Conservation (phyloP, 2,888 invertebrate genomes). For the Aporophyla nigra region DNA sequence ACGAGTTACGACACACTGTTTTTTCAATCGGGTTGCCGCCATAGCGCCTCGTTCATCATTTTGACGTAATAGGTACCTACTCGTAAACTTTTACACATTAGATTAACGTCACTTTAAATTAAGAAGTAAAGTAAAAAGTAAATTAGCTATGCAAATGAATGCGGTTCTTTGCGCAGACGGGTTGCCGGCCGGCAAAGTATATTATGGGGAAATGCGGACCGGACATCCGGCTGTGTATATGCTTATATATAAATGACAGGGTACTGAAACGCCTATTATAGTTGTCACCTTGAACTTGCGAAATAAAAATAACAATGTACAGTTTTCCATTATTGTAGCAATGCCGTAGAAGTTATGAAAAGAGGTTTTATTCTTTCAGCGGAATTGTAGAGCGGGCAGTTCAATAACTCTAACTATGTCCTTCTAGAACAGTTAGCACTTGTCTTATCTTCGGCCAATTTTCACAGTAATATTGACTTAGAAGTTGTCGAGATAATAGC, state of each 20-base stretch:
- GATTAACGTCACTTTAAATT: constrained; percentile 42
- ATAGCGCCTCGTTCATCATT: constrained; percentile 62
- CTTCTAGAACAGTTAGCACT: neutral
- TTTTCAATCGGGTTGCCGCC: constrained; percentile 56
- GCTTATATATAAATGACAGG: constrained; percentile 56
- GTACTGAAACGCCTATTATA: constrained; percentile 70
- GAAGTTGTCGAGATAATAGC: constrained; percentile 14
- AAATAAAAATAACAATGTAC: constrained; percentile 50
- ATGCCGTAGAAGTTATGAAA: constrained; percentile 10
- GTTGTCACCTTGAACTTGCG: constrained; percentile 76
- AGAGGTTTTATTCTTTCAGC: neutral
- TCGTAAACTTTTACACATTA: constrained; percentile 29
- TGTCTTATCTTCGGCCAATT: constrained; percentile 9
- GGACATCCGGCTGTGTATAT: constrained; percentile 82
- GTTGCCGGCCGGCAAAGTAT: constrained; percentile 72
- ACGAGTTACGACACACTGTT: constrained; percentile 59
- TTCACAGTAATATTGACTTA: neutral
- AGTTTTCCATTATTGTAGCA: constrained; percentile 20
- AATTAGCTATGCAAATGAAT: constrained; percentile 73
- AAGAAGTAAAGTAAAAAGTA: constrained; percentile 61
- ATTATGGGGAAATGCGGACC: constrained; percentile 78
- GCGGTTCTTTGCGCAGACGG: constrained; percentile 56
- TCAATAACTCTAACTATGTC: neutral
- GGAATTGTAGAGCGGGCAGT: neutral
- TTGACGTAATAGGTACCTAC: constrained; percentile 35